Base-by-base conservation (phyloP, 2,888 invertebrate genomes). In the Aproaerema taeniolella region DNA sequence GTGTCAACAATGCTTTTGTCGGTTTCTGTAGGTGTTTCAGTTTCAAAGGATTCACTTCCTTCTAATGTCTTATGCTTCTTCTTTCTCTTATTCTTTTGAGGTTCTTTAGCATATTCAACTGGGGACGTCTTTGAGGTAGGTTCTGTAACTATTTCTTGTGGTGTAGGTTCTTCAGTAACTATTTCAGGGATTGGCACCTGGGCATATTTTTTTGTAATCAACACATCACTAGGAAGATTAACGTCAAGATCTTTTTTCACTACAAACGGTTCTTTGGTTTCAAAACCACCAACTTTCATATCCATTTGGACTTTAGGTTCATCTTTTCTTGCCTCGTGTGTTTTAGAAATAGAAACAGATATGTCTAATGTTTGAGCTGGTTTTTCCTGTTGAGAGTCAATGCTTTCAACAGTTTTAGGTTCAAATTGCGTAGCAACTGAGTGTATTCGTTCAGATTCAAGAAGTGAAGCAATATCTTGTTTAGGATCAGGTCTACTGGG, bases 71-170 rank as follows among this genome's bases (percentile, higher is more conserved):
- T 90, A 63, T 82, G 88, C 70, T 91, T 91, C 83, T 90, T 91
- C 82, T 88, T 89, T 85, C 88, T 90, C 77, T 89, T 90, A 72
- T 86, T 89, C 66, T 83, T 79, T 55, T 89, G 88, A 32, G 77
- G 76, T 49, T 88, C 88, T 45, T 64, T 68, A 9, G n/a, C n/a
- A n/a, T n/a, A n/a, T n/a, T n/a, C n/a, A n/a, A n/a, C n/a, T n/a
- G n/a, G n/a, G n/a, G n/a, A n/a, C n/a, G n/a, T n/a, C n/a, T n/a
- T n/a, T n/a, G n/a, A n/a, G n/a, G n/a, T n/a, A 32, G 77, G 76
- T 49, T 88, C 88, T 45, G 64, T 68, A 9, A 49, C 50, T 7
- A 62, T 49, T 41, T 69, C 68, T 35, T 45, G 45, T 12, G 45
- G 33, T 16, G 46, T 31, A 13, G 34, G 17, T 41, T 45, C 49